Conservation (phyloP, 2,888 invertebrate species). For the Monochamus alternatus region DNA sequence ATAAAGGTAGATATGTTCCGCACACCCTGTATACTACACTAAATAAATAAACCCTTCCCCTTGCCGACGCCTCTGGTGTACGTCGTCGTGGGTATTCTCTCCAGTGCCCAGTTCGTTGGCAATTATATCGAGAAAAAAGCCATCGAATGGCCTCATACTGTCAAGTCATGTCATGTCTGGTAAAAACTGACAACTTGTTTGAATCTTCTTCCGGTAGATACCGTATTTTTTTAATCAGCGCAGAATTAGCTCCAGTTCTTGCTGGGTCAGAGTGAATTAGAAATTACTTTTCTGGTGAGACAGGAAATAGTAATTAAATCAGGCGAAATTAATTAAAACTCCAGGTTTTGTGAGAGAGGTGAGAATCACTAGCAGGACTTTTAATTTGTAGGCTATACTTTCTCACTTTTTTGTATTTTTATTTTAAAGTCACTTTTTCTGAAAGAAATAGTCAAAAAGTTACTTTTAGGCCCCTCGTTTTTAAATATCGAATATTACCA, state of each 20-base stretch:
- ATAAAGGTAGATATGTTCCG: no score
- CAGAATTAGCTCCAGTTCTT: background rate
- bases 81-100: conserved; percentile 18
- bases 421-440: no score
- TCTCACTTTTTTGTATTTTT: no score
- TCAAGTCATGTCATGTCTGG: conserved; percentile 30
- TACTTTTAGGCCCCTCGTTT: no score
- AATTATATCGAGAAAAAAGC: conserved; percentile 18
- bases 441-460: no score
- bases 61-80: background rate
- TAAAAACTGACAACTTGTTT: conserved; percentile 35
- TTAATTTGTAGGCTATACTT: no score
- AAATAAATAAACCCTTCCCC: background rate
- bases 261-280: background rate
- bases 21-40: no score
- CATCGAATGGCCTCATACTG: conserved; percentile 32
- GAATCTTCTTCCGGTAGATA: background rate
- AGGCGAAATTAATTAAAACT: background rate
- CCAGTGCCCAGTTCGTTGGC: conserved; percentile 26
- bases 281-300: background rate
- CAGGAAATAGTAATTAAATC: background rate
- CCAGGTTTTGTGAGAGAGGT: background rate
- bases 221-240: background rate
- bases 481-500: no score
- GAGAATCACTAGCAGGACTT: no score